phyloP scores from a whole-genome alignment of 2,113 vertebrate species.

The Phylloscopus trochilus region DNA sequence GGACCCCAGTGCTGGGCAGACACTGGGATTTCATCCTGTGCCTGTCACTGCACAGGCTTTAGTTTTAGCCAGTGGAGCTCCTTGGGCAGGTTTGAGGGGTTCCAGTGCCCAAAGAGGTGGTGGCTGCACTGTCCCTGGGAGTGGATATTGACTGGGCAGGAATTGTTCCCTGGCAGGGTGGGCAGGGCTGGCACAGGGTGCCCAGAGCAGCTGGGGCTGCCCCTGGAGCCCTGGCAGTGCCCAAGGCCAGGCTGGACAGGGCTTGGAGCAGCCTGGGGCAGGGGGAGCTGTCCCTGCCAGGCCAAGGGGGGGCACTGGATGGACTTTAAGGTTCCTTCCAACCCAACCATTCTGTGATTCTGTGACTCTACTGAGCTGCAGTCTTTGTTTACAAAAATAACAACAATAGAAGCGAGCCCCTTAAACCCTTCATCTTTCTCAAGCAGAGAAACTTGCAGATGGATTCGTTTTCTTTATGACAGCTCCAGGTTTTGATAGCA shows the following conservation, averaged over 20 bases:
- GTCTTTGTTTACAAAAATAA: neutral
- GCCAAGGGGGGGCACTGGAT: neutral
- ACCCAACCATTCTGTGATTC: neutral
- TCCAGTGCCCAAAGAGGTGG: neutral
- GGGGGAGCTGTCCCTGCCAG: neutral
- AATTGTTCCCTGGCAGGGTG: neutral
- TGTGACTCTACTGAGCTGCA: neutral
- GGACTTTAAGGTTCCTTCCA: rapidly evolving
- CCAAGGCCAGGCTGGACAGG: neutral
- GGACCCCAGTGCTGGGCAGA: neutral
- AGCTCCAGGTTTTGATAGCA: neutral
- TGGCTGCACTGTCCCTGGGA: neutral
- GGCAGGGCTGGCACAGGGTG: neutral
- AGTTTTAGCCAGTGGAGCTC: neutral
- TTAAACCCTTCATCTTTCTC: neutral
- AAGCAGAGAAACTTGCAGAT: neutral
- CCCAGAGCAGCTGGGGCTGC: neutral
- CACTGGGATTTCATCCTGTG: neutral
- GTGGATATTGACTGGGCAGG: neutral
- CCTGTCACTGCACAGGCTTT: rapidly evolving
- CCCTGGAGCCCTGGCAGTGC: neutral
- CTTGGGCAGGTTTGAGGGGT: neutral
- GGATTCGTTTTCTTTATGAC: neutral
- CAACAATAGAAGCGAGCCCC: neutral
- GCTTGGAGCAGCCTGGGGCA: rapidly evolving